Evolutionary conservation across 2,113 vertebrate genomes (phyloP).

Genomic region (Xyliphius kryptos): DNA sequence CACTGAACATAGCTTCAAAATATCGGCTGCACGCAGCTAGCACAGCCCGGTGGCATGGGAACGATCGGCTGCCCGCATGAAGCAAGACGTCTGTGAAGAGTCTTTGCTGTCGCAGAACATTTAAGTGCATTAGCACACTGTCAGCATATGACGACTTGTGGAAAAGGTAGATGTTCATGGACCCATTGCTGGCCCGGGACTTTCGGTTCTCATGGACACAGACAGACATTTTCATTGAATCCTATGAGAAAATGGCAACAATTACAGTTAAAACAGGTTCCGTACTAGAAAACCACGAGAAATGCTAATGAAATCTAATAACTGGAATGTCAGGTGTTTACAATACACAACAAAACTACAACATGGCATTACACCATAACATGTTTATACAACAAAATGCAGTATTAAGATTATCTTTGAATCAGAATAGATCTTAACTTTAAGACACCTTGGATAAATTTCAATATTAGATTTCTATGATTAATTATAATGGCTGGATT

Average conservation of each 20-base stretch:
- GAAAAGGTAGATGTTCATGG: constrained; percentile 72
- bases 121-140: constrained; percentile 74
- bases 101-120: constrained; percentile 66
- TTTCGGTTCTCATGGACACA: constrained; percentile 78
- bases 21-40: constrained; percentile 77
- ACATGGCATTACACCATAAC: too few species aligned
- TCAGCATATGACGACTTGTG: constrained; percentile 74
- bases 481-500: too few species aligned
- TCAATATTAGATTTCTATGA: too few species aligned
- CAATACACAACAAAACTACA: too few species aligned
- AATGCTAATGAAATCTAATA: too few species aligned
- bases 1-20: constrained; percentile 80
- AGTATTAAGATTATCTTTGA: too few species aligned
- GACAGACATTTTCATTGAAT: constrained; percentile 81
- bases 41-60: constrained; percentile 74
- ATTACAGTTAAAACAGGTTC: too few species aligned
- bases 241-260: constrained; percentile 47
- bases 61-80: constrained; percentile 68
- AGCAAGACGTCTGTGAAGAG: constrained; percentile 76
- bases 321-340: too few species aligned
- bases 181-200: constrained; percentile 71
- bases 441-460: too few species aligned
- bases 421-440: too few species aligned
- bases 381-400: too few species aligned
- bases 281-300: too few species aligned